phyloP scores from a whole-genome alignment of 2,797 vertebrate species.

The Gymnothorax javanicus region DNA sequence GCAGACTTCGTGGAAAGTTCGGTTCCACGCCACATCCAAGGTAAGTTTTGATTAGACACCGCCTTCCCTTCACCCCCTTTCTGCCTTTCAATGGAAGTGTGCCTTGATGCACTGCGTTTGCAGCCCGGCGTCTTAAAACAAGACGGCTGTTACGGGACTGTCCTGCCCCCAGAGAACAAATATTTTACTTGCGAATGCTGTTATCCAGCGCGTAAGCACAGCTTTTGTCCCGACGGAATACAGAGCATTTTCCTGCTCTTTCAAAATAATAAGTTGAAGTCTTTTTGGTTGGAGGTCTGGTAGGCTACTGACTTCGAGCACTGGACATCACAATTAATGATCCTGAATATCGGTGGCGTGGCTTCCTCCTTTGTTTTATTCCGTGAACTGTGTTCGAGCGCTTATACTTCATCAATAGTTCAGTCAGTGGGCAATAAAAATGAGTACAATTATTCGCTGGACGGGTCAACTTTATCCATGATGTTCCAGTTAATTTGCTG shows the following conservation, averaged over 20 bases:
- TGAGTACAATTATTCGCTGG: background rate
- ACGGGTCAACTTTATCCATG: background rate
- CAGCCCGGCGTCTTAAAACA: conserved; percentile 24
- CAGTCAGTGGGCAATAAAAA: background rate
- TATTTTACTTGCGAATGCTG: conserved; percentile 4
- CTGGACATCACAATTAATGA: background rate
- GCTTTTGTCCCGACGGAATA: background rate
- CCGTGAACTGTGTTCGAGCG: background rate
- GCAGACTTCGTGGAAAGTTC: background rate
- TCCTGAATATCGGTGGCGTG: background rate
- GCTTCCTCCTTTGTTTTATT: background rate
- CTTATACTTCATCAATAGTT: background rate
- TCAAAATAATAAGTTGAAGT: background rate
- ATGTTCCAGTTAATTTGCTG: background rate
- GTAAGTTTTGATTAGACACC: conserved; percentile 10
- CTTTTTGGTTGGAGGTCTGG: background rate
- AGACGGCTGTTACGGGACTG: conserved; percentile 50
- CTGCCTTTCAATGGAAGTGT: background rate
- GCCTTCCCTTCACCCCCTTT: conserved; percentile 12
- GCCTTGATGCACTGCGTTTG: conserved; percentile 2
- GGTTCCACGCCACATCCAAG: conserved; percentile 13
- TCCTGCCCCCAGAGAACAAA: conserved; percentile 40
- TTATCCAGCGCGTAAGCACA: background rate
- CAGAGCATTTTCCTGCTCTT: background rate
- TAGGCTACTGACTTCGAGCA: background rate